Percentiles rank a stretch among this genome's conserved stretches.
These are phyloP conservation scores for Sinelater perroti DNA, from an alignment of 2,888 invertebrate species.

Conservation along the genomic window DNA sequence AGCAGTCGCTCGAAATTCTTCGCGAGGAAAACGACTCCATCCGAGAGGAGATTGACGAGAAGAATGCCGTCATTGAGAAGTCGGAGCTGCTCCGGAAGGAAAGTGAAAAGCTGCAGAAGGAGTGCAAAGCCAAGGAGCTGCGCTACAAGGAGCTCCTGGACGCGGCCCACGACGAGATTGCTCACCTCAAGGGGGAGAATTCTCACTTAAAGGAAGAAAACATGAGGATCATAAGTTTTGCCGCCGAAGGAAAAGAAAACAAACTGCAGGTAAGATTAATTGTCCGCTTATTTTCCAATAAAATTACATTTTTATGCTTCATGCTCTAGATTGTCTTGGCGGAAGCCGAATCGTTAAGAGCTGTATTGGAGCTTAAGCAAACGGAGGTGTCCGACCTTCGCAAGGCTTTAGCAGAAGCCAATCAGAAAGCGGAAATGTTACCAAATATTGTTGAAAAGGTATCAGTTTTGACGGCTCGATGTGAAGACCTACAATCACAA, in stretches of 20 bases:
- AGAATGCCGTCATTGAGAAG: constrained; percentile 49
- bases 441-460: constrained; percentile 76
- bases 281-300: not conserved
- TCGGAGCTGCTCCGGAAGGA: constrained; percentile 47
- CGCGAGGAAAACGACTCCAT: constrained; percentile 59
- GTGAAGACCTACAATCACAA: constrained; percentile 85
- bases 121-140: constrained; percentile 53
- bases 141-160: constrained; percentile 49
- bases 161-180: constrained; percentile 48
- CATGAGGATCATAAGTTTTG: constrained; percentile 49
- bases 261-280: constrained; percentile 53
- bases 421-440: constrained; percentile 78
- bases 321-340: constrained; percentile 25
- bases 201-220: constrained; percentile 54
- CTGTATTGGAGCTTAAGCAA: constrained; percentile 88
- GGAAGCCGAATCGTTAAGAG: constrained; percentile 83
- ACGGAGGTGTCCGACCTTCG: constrained; percentile 83
- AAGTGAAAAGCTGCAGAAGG: constrained; percentile 51
- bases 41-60: constrained; percentile 58
- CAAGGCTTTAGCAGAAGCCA: constrained; percentile 73
- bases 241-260: constrained; percentile 54
- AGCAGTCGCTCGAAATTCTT: constrained; percentile 56
- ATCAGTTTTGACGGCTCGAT: constrained; percentile 80
- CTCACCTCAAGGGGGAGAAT: constrained; percentile 54
- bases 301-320: not conserved